These are phyloP conservation scores for Mesoligia furuncula DNA, from an alignment of 2,888 invertebrate genomes.

Conservation along the genomic window DNA sequence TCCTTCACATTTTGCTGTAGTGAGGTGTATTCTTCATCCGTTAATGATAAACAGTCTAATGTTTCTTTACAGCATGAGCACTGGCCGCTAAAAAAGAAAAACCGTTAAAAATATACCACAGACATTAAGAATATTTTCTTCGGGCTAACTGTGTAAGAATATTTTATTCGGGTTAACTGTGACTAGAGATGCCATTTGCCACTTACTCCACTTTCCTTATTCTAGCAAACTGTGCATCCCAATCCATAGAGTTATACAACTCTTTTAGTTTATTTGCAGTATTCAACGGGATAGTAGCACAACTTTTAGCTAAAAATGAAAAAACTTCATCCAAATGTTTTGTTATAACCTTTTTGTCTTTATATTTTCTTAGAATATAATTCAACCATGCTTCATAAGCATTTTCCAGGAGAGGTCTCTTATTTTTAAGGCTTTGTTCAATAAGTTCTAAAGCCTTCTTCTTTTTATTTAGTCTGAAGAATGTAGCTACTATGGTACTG, in stretches of 20 bases:
- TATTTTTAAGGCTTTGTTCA: slow-evolving; percentile 86
- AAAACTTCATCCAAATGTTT: slow-evolving; percentile 90
- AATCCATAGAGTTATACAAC: slow-evolving; percentile 75
- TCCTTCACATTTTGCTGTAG: slow-evolving; percentile 92
- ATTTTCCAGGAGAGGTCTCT: slow-evolving; percentile 82
- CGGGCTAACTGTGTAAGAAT: not conserved
- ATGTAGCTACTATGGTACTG: slow-evolving; percentile 89
- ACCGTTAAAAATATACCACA: slow-evolving; percentile 3
- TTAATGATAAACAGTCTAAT: slow-evolving; percentile 89
- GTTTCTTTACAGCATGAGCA: slow-evolving; percentile 90
- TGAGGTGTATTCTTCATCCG: slow-evolving; percentile 91
- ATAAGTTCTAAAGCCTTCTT: slow-evolving; percentile 91
- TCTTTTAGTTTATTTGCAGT: slow-evolving; percentile 78
- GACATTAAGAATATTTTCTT: not conserved
- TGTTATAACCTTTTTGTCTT: slow-evolving; percentile 76
- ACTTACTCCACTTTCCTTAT: slow-evolving; percentile 80
- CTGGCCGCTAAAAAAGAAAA: slow-evolving; percentile 87
- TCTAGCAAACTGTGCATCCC: slow-evolving; percentile 77
- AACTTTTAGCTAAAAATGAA: slow-evolving; percentile 88
- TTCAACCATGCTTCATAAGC: slow-evolving; percentile 90
- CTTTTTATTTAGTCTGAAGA: slow-evolving; percentile 90
- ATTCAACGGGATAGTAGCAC: slow-evolving; percentile 74
- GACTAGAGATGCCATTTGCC: slow-evolving; percentile 47
- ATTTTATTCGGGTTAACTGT: not conserved
- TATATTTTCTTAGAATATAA: slow-evolving; percentile 83